These are phyloP conservation scores for Nothobranchius furzeri DNA, from an alignment of 2,113 vertebrate genomes.

Conservation along the genomic window DNA sequence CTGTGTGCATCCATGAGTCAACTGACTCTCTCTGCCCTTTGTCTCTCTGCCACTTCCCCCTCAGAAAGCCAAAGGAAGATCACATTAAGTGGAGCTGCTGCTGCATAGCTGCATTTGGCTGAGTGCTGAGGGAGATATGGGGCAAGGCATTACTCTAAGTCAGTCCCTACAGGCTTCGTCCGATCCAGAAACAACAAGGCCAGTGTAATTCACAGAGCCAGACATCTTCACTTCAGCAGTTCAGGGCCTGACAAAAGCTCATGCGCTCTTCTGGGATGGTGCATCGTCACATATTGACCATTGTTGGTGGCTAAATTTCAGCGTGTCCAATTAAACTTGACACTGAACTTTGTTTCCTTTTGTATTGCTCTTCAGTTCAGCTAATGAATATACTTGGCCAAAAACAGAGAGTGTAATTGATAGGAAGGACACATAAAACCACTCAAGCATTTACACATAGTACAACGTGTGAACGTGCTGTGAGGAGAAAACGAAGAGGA, in stretches of 20 bases:
- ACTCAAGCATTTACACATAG: not conserved
- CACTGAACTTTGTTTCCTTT: not conserved
- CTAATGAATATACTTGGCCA: not conserved
- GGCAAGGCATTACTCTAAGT: slow-evolving; percentile 76
- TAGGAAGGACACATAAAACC: not conserved
- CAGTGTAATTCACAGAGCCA: slow-evolving; percentile 70
- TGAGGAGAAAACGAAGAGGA: not conserved
- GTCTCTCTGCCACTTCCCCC: slow-evolving; percentile 69
- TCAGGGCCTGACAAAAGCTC: slow-evolving; percentile 59
- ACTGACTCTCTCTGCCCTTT: slow-evolving; percentile 66
- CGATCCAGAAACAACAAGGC: slow-evolving; percentile 75
- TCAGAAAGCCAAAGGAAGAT: slow-evolving; percentile 74
- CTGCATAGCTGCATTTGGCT: slow-evolving; percentile 74
- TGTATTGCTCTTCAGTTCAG: not conserved
- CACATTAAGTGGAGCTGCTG: slow-evolving; percentile 76
- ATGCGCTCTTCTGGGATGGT: slow-evolving; percentile 43
- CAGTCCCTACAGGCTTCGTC: slow-evolving; percentile 72
- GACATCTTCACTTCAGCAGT: slow-evolving; percentile 70
- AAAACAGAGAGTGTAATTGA: not conserved
- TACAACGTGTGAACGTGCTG: not conserved
- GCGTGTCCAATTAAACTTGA: not conserved
- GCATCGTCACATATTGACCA: slow-evolving; percentile 45
- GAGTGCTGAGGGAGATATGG: slow-evolving; percentile 76
- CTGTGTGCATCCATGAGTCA: slow-evolving; percentile 61
- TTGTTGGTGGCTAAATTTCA: slow-evolving; percentile 20